phyloP scores from a whole-genome alignment of 2,888 invertebrate species.

The Deilephila porcellus region DNA sequence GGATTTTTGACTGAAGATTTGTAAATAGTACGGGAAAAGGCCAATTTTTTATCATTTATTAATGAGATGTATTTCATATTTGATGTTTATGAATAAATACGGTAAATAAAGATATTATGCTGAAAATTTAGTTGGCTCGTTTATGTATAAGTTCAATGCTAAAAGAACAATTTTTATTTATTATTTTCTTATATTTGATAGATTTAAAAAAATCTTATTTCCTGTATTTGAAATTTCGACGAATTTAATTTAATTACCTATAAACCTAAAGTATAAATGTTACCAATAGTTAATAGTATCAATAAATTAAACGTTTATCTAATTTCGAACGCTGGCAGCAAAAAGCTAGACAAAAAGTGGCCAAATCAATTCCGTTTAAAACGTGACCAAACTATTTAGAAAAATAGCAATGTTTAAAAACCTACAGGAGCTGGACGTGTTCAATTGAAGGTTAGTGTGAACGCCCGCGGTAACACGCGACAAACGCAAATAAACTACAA shows the following conservation, averaged over 20 bases:
- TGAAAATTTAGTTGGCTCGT: too few relatives aligned
- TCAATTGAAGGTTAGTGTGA: constrained; percentile 60
- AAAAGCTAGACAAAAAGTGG: background rate
- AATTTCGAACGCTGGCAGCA: background rate
- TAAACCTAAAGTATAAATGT: background rate
- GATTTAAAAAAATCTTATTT: too few relatives aligned
- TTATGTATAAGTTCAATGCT: too few relatives aligned
- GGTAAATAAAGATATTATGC: too few relatives aligned
- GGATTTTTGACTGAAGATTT: too few relatives aligned
- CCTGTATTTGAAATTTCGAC: background rate
- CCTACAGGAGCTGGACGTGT: background rate
- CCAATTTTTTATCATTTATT: too few relatives aligned
- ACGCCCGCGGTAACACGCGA: constrained; percentile 77
- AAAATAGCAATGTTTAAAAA: constrained; percentile 10
- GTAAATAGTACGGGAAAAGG: too few relatives aligned
- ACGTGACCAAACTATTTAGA: background rate
- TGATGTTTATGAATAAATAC: too few relatives aligned
- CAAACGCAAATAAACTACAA: constrained; percentile 74
- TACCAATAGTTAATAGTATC: background rate
- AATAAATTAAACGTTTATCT: constrained; percentile 10
- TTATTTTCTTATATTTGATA: too few relatives aligned
- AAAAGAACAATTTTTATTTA: too few relatives aligned
- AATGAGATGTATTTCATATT: too few relatives aligned
- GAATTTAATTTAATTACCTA: background rate
- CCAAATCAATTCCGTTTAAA: background rate